Evolutionary conservation across 2,888 invertebrate species (phyloP).

Genomic region (Abscondita cerata): DNA sequence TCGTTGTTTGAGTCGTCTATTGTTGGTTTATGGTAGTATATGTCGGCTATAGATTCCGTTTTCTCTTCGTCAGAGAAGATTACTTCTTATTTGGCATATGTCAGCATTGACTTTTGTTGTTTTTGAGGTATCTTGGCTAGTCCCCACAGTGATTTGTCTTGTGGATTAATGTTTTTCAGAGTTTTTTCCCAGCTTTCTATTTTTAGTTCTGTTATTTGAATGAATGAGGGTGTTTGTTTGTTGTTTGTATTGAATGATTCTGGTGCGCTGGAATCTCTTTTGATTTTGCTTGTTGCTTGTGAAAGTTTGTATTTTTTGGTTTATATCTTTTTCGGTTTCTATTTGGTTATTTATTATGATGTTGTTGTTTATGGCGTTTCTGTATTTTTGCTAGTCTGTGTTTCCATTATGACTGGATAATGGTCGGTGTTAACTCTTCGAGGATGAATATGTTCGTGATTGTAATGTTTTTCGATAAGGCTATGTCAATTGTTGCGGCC

Average conservation of each 20-base stretch:
- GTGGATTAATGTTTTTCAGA: too few species aligned
- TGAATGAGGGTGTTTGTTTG: too few species aligned
- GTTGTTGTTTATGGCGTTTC: not conserved
- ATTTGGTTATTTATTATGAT: not conserved
- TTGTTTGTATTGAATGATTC: too few species aligned
- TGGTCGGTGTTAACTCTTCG: not conserved
- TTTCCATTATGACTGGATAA: not conserved
- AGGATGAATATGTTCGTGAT: not conserved
- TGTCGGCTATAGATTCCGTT: not conserved
- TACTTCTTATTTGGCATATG: not conserved
- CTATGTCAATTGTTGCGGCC: slow-evolving; percentile 19
- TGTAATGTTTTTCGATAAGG: slow-evolving; percentile 19
- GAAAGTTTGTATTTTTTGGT: not conserved
- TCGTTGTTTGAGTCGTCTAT: not conserved
- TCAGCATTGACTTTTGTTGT: too few species aligned
- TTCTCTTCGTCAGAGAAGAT: not conserved
- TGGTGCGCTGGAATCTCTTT: too few species aligned
- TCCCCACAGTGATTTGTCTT: too few species aligned
- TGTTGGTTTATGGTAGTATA: not conserved
- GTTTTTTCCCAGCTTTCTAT: too few species aligned
- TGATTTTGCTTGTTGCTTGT: not conserved
- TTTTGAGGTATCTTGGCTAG: too few species aligned
- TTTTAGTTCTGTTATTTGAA: too few species aligned
- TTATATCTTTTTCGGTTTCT: not conserved
- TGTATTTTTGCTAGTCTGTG: slow-evolving; percentile 1